Evolutionary conservation across 2,888 invertebrate genomes (phyloP), one percentile per base, ranked within the genome.

Genomic region (Scaptomyza caliginosa): DNA sequence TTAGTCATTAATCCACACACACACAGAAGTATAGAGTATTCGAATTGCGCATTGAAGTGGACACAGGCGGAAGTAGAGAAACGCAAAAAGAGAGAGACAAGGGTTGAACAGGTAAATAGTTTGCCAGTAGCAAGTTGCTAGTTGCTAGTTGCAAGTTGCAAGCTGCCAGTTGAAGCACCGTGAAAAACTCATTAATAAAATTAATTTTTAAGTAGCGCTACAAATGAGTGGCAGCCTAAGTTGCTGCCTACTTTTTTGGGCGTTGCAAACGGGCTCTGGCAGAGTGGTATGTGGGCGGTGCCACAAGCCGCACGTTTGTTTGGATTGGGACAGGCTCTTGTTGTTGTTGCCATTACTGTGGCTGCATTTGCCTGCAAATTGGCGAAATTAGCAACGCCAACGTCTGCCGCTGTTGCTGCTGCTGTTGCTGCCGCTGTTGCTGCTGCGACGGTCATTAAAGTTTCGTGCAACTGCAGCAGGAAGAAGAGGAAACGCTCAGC

Each of bases 161-260:
- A 59, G 46, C 21, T 60, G 63, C 62, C 38, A 76, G 74, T 66
- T 73, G 70, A 67, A 72, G 69, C 67, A 77, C 66, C 67, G 70
- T 75, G 76, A 60, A 84, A 88, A 88, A 88, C 88, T 89, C 89
- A 89, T 88, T 88, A 88, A 88, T 86, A 75, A 89, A 89, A 88
- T 88, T 88, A 88, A 88, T 88, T 86, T 88, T 88, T 77, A 86
- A 88, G 87, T 86, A 86, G 86, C 67, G 78, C 85, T 67, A 72
- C 77, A 72, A 85, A 72, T 82, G 79, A 81, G 79, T 77, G 82
- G 66, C 81, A 78, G 73, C 75, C 79, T 76, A 82, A 79, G 76
- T 79, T 68, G 48, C 57, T 45, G 40, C 59, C 40, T 46, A 45
- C 7, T 16, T 11, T 11, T 32, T 7, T n/a, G 8, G 11, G 24